Evolutionary conservation across 2,888 invertebrate genomes (phyloP).

Genomic region (Trichopoda pennipes): DNA sequence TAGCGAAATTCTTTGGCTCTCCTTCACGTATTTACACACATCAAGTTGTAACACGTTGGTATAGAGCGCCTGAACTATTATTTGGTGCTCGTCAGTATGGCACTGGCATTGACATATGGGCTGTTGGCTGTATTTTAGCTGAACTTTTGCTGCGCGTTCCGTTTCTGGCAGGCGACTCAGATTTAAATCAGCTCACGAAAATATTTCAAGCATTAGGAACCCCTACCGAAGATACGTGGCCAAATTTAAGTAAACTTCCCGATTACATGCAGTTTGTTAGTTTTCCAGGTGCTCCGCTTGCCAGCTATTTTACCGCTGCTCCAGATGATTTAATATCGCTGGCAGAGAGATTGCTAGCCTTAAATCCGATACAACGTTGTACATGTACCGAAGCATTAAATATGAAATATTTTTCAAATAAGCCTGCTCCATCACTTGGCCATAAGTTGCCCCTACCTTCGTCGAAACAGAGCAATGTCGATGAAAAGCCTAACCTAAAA

Average conservation of each 20-base stretch:
- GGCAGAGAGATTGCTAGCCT: conserved; percentile 87
- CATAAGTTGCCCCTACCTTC: conserved; percentile 86
- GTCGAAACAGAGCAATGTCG: conserved; percentile 72
- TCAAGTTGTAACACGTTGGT: conserved; percentile 98
- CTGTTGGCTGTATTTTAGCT: conserved; percentile 98
- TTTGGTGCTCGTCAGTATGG: conserved; percentile 98
- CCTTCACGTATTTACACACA: conserved; percentile 98
- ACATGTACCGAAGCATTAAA: conserved; percentile 91
- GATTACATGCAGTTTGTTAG: conserved; percentile 96
- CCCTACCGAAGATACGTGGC: conserved; percentile 96
- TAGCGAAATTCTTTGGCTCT: conserved; percentile 98
- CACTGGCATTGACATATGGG: conserved; percentile 99
- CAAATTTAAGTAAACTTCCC: conserved; percentile 89
- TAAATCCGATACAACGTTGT: conserved; percentile 91
- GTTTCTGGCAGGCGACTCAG: conserved; percentile 97
- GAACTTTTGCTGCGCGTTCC: conserved; percentile 95
- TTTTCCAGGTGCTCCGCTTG: conserved; percentile 90
- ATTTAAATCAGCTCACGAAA: conserved; percentile 96
- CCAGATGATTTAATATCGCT: conserved; percentile 93
- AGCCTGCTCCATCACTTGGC: conserved; percentile 93
- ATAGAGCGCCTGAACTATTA: conserved; percentile 94
- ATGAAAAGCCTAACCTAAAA: conserved; percentile 84
- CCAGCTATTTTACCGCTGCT: conserved; percentile 97
- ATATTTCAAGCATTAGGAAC: conserved; percentile 98
- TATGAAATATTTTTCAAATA: conserved; percentile 95